Base-by-base conservation (phyloP, 2,888 invertebrate species). In the Dichetophora obliterata region DNA sequence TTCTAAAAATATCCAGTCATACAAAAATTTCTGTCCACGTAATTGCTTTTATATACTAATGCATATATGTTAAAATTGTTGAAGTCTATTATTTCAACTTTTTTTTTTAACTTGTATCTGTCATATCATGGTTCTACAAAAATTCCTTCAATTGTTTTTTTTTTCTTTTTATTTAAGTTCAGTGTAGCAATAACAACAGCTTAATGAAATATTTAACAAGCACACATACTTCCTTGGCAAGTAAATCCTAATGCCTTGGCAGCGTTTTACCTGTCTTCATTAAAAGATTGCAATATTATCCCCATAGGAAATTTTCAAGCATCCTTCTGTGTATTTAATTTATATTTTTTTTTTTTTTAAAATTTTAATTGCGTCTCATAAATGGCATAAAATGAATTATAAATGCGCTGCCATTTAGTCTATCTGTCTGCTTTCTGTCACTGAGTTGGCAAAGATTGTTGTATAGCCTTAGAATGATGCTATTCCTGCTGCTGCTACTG, bases 331-430 rank as follows among this genome's bases (percentile, higher is more conserved):
- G 74, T 50, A 34, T 66, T 74, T 74, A 27, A 63, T 63, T 50
- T 50, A 8, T 63, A 37, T 71, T 50, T 68, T 65, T 31, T 31
- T 31, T 31, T 19, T 48, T 31, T 48, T 22, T 74, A 52, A 66
- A 74, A 74, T 74, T 74, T 54, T 74, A 74, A 74, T 74, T 74
- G 66, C 74, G 74, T 74, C 74, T 65, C 74, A 66, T 74, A 74
- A 74, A 74, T 65, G 74, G 66, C 65, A 65, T 54, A 74, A 74
- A 74, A 74, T 74, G 66, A 74, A 74, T 74, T 74, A 74, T 74
- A 34, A 74, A 74, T 74, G 66, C 66, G 34, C 66, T 74, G 66
- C 66, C 74, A 24, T 71, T 66, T 19, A 71, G 74, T 54, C 74
- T 66, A 37, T 37, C 59, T 66, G 57, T 37, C 59, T 22, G 34